phyloP scores from a whole-genome alignment of 2,888 invertebrate species.

The Seladonia tumulorum region DNA sequence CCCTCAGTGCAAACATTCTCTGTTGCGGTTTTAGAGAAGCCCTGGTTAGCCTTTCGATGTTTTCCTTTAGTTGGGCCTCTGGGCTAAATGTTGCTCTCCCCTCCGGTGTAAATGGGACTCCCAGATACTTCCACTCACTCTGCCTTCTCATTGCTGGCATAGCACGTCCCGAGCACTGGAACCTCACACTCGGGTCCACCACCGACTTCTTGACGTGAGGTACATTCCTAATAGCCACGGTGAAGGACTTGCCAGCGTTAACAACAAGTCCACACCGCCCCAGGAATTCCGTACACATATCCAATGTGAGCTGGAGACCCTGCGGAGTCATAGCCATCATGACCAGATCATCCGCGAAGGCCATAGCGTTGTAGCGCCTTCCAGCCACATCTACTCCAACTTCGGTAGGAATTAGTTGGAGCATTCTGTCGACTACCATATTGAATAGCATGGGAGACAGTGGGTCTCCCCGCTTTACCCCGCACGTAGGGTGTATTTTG shows the following conservation, averaged over 20 bases:
- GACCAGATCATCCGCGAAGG: background rate
- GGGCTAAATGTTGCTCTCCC: background rate
- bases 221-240: background rate
- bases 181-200: too few relatives aligned
- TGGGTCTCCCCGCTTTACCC: background rate
- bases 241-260: background rate
- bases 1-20: background rate
- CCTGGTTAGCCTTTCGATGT: background rate
- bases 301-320: background rate
- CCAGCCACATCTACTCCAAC: background rate
- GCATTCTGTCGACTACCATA: background rate
- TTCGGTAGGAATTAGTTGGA: background rate
- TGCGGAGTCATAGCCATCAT: background rate
- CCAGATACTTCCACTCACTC: background rate
- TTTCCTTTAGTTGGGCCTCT: background rate
- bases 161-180: too few relatives aligned
- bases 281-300: background rate
- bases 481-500: background rate
- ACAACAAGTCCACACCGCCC: background rate
- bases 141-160: background rate
- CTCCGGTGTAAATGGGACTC: background rate
- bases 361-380: background rate
- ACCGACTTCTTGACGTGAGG: background rate
- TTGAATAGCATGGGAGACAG: background rate
- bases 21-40: background rate